Percentiles rank a stretch among this genome's conserved stretches.
phyloP scores from a whole-genome alignment of 2,888 invertebrate genomes.

The Zygogramma bicolorata region DNA sequence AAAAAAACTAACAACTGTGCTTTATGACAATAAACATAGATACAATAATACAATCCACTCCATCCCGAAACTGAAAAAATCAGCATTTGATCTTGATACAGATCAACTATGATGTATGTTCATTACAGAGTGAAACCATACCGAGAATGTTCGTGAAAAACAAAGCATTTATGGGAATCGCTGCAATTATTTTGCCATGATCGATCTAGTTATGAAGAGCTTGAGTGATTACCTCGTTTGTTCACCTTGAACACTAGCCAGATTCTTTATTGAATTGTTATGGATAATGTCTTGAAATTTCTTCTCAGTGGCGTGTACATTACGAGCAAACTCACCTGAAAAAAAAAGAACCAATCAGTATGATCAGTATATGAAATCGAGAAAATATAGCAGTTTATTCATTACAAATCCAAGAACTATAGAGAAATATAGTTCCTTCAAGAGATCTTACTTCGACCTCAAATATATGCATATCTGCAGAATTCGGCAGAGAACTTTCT shows the following conservation, averaged over 20 bases:
- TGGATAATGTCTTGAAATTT: constrained; percentile 5
- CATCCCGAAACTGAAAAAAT: too few relatives aligned
- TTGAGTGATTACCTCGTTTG: constrained; percentile 30
- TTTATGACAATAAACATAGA: too few relatives aligned
- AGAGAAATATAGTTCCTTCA: too few relatives aligned
- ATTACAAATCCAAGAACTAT: too few relatives aligned
- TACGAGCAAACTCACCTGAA: not conserved
- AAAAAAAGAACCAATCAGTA: not conserved
- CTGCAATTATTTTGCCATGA: not conserved
- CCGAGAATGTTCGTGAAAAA: not conserved
- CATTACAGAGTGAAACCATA: not conserved
- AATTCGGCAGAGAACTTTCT: too few relatives aligned
- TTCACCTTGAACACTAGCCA: constrained; percentile 38
- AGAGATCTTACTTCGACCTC: too few relatives aligned
- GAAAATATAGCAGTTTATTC: too few relatives aligned
- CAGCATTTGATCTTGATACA: too few relatives aligned
- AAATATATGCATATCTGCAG: too few relatives aligned
- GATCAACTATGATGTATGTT: not conserved
- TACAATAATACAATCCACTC: too few relatives aligned
- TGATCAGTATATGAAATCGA: too few relatives aligned
- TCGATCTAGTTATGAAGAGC: constrained; percentile 8
- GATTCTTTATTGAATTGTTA: constrained; percentile 42
- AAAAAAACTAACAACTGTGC: too few relatives aligned
- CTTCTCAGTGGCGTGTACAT: not conserved
- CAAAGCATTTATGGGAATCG: not conserved